Evolutionary conservation across 2,797 vertebrate species (phyloP), one percentile per base, ranked within the genome.

Genomic region (Falco biarmicus): DNA sequence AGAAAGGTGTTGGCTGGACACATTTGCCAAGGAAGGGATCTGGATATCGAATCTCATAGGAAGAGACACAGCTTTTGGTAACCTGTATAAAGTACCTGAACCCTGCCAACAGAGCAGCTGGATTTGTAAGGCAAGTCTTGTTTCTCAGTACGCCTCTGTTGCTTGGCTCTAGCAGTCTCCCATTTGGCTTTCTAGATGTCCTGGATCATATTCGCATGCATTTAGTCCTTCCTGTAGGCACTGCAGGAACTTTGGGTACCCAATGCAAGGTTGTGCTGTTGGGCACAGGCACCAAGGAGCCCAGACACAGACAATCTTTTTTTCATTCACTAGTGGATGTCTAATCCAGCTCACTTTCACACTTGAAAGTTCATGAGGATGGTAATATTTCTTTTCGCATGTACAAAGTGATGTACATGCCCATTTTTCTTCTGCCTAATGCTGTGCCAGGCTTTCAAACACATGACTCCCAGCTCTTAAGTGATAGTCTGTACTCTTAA

Each of bases 11-110:
- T 7, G 8, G 18, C 48, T 66, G 48, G 22, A 39, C 6, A 31
- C 6, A 29, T 66, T 75, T 82, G 12, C 9, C 22, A 53, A 25
- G 19, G 43, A 54, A 89, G 71, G 15, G 6, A 64, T 26, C 7
- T 37, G 18, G 39, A 26, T 18, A 34, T 22, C 39, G 14, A 48
- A 60, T 78, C 12, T 17, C 10, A 19, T 0, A 48, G 19, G 12
- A 45, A 78, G 3, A 6, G 29, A 0, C 0, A 2, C 12, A 78
- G 5, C 1, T 84, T 81, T 86, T 0, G 0, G 8, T 65, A 69
- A 29, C 19, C 3, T 85, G 10, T 5, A 41, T 53, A 21, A 84
- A 43, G 8, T 61, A 57, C 15, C 16, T 31, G 21, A 48, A 63
- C 8, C 12, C 11, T 56, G 11, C 17, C 17, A 18, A 45, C 12